Conservation (phyloP, 2,113 vertebrate genomes). For the Polyodon spathula region DNA sequence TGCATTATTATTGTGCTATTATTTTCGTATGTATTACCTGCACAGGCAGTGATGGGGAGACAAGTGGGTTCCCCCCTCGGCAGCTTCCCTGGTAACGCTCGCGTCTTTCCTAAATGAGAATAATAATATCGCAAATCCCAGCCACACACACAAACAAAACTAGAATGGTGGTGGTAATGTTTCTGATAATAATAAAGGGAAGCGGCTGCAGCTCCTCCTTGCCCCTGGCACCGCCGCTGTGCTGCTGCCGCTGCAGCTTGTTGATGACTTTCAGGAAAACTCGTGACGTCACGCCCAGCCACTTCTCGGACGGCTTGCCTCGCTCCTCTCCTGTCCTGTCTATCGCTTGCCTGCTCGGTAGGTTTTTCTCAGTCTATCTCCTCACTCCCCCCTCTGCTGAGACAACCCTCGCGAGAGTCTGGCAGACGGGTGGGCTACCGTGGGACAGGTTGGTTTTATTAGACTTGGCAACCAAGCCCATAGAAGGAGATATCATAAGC, state of each 20-base stretch:
- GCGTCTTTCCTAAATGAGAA: conserved; percentile 23
- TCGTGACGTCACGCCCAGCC: conserved; percentile 60
- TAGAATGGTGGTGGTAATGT: conserved; percentile 10
- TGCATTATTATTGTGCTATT: not conserved
- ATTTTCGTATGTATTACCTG: conserved; percentile 28
- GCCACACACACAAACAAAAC: conserved; percentile 11
- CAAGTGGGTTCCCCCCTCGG: conserved; percentile 22
- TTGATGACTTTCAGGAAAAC: conserved; percentile 66
- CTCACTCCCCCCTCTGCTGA: conserved; percentile 8
- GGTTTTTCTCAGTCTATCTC: not conserved
- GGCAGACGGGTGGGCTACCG: not conserved
- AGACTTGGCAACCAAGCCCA: too few species aligned
- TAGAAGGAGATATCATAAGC: too few species aligned
- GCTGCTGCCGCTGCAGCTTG: conserved; percentile 39
- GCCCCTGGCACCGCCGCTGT: conserved; percentile 25
- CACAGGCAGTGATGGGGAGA: conserved; percentile 23
- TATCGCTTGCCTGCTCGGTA: conserved; percentile 3
- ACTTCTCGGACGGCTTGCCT: conserved; percentile 30
- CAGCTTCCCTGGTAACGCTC: conserved; percentile 15
- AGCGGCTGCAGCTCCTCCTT: conserved; percentile 17
- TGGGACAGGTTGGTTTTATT: not conserved
- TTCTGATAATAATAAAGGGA: conserved; percentile 2
- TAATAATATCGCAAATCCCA: conserved; percentile 16
- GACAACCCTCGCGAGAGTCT: conserved; percentile 50
- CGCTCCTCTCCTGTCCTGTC: conserved; percentile 11